Evolutionary conservation across 2,888 invertebrate genomes (phyloP).

Genomic region (Andrena bicolor): DNA sequence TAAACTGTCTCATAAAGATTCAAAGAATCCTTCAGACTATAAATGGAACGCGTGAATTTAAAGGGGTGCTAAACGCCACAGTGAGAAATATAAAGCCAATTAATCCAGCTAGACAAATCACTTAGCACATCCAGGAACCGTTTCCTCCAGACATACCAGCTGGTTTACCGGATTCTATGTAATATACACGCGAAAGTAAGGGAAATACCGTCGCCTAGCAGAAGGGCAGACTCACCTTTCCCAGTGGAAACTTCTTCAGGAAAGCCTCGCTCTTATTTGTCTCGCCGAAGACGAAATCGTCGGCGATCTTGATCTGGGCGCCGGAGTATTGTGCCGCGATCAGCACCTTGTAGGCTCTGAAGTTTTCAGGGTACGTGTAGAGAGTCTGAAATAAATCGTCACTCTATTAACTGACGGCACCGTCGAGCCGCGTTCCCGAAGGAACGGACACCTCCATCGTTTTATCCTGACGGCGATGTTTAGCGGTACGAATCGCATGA

Average conservation of each 20-base stretch:
- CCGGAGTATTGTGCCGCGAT: slow-evolving; percentile 99
- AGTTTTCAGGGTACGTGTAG: slow-evolving; percentile 99
- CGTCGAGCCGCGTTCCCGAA: slow-evolving; percentile 23
- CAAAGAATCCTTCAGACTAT: not conserved
- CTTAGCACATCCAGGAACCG: not conserved
- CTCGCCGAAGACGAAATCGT: slow-evolving; percentile 96
- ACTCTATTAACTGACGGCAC: slow-evolving; percentile 34
- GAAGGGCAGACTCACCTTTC: slow-evolving; percentile 91
- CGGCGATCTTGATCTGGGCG: slow-evolving; percentile 92
- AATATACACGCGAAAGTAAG: not conserved
- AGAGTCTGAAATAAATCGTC: slow-evolving; percentile 90
- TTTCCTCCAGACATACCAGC: slow-evolving; percentile 29
- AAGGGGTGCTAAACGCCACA: not conserved
- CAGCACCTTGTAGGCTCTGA: slow-evolving; percentile 98
- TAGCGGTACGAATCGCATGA: slow-evolving; percentile 78
- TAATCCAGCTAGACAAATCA: not conserved
- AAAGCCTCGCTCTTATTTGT: slow-evolving; percentile 95
- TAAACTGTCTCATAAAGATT: not conserved
- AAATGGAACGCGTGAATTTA: not conserved
- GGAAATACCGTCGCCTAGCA: not conserved
- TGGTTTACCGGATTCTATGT: slow-evolving; percentile 28
- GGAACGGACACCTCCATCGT: slow-evolving; percentile 17
- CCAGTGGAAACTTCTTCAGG: slow-evolving; percentile 97
- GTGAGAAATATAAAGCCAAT: not conserved
- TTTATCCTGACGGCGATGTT: slow-evolving; percentile 76